Percentiles rank a stretch among this genome's conserved stretches.
Conservation (phyloP, 2,888 invertebrate genomes). For the Nycteola revayana region DNA sequence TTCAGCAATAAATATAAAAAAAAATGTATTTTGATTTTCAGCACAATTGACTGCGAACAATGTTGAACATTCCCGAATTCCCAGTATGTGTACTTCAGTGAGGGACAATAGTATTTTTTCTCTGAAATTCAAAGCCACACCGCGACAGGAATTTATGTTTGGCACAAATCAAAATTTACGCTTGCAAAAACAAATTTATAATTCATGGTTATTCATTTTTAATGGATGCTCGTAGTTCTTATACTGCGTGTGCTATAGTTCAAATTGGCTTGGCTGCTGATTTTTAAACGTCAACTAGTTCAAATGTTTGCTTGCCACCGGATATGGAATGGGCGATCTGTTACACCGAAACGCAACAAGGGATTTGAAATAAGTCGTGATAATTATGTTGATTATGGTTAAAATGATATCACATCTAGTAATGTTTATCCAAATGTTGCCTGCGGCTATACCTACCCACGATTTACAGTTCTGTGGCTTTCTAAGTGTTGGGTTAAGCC, state of each 20-base stretch:
- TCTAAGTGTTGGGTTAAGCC: no score
- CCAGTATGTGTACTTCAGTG: not conserved
- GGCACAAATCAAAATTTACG: constrained; percentile 45
- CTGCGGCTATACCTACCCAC: no score
- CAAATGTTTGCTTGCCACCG: constrained; percentile 40
- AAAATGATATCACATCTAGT: no score
- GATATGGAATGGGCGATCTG: constrained; percentile 31
- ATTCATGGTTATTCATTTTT: constrained; percentile 16
- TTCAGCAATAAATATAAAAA: no score
- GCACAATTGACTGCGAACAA: no score
- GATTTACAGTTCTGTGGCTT: no score
- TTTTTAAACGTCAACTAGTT: constrained; percentile 30
- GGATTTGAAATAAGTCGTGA: no score
- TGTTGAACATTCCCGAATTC: no score
- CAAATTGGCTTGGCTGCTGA: constrained; percentile 26
- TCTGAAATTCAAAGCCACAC: constrained; percentile 35
- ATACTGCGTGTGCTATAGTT: constrained; percentile 3
- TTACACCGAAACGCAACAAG: constrained; percentile 27
- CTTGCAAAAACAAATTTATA: constrained; percentile 29
- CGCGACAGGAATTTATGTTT: constrained; percentile 37
- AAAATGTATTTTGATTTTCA: no score
- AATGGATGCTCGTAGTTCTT: constrained; percentile 9
- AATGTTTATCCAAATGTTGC: no score
- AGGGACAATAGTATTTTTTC: constrained; percentile 27
- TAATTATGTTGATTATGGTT: no score